phyloP scores from a whole-genome alignment of 2,888 invertebrate genomes.

The Heliconius erato region DNA sequence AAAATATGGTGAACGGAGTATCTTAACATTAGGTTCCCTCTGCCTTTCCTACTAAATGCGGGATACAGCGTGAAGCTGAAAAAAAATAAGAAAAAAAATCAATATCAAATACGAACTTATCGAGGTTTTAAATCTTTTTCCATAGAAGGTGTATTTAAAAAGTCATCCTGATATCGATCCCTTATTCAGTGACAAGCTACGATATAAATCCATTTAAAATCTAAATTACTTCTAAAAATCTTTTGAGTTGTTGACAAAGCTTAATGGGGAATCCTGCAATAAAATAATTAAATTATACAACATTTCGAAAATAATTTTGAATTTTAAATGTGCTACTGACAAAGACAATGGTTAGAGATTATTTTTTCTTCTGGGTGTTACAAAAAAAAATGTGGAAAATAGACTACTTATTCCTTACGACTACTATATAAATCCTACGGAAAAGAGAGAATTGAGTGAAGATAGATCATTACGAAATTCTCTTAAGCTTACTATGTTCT shows the following conservation, averaged over 20 bases:
- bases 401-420: no score
- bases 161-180: neutral
- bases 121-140: neutral
- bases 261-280: conserved; percentile 13
- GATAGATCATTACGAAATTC: conserved; percentile 2
- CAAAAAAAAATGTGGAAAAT: no score
- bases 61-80: no score
- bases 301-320: neutral
- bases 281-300: conserved; percentile 6
- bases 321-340: neutral
- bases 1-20: no score
- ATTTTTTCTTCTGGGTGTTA: no score
- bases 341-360: no score
- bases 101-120: neutral
- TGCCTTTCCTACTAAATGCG: no score
- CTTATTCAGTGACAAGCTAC: neutral
- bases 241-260: neutral
- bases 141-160: neutral
- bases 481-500: conserved; percentile 8
- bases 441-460: neutral
- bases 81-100: neutral
- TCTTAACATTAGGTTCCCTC: no score
- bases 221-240: neutral
- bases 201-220: neutral
- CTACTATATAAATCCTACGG: neutral